A percentile compares a stretch with the other conserved stretches of the same genome.
These are phyloP conservation scores for Sebastes iracundus DNA, from an alignment of 2,797 vertebrate species.

Conservation along the genomic window DNA sequence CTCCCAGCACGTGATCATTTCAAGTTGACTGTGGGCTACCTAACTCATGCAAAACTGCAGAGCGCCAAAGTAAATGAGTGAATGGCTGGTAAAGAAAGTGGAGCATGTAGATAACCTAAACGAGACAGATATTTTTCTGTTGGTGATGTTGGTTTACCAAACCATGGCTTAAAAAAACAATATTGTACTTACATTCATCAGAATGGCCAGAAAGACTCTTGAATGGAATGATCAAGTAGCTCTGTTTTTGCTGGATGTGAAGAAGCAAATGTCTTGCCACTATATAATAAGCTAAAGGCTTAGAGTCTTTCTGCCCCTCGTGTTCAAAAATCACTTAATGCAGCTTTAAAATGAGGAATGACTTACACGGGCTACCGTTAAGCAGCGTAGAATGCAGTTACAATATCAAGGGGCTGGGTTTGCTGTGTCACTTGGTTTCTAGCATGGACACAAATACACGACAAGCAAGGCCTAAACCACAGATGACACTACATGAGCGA, in stretches of 20 bases:
- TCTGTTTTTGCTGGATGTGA: constrained; percentile 18
- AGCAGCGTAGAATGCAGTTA: constrained; percentile 60
- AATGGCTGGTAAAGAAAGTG: not conserved
- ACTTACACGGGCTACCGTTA: constrained; percentile 34
- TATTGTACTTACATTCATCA: constrained; percentile 39
- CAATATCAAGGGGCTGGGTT: constrained; percentile 63
- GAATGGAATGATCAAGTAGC: not conserved
- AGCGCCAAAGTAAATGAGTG: not conserved
- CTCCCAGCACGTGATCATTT: not conserved
- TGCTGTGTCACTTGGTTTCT: constrained; percentile 55
- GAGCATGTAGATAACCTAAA: not conserved
- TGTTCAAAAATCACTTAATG: constrained; percentile 43
- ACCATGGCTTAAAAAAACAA: constrained; percentile 23
- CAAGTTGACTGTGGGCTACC: constrained; percentile 13
- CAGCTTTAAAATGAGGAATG: constrained; percentile 58
- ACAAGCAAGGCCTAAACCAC: constrained; percentile 61
- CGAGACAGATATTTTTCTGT: not conserved
- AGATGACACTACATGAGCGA: constrained; percentile 51
- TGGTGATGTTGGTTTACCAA: not conserved
- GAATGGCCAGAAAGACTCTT: constrained; percentile 15
- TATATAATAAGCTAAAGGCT: constrained; percentile 1
- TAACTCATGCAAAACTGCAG: constrained; percentile 2
- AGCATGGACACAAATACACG: constrained; percentile 37
- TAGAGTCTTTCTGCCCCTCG: not conserved
- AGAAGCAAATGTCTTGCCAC: not conserved